These are phyloP conservation scores for Seriola quinqueradiata DNA, from an alignment of 2,113 vertebrate genomes.

Conservation along the genomic window DNA sequence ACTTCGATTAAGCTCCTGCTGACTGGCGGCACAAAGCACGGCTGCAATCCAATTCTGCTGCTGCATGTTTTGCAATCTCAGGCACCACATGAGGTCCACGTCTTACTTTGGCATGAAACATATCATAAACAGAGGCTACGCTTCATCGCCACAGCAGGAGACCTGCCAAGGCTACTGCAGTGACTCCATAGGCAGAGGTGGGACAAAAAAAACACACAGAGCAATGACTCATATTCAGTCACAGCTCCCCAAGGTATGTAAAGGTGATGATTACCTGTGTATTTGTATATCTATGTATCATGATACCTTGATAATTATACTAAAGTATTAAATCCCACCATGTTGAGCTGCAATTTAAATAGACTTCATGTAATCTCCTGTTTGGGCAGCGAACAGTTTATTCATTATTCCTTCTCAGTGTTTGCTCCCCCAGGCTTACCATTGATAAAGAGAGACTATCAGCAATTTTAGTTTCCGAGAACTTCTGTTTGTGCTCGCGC, in stretches of 20 bases:
- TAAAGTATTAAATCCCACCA: slow-evolving; percentile 24
- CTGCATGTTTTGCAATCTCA: slow-evolving; percentile 77
- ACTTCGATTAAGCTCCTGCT: slow-evolving; percentile 81
- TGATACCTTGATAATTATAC: slow-evolving; percentile 25
- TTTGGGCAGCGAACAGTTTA: slow-evolving; percentile 18
- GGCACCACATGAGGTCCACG: slow-evolving; percentile 72
- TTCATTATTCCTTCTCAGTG: slow-evolving; percentile 46
- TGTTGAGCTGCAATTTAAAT: slow-evolving; percentile 52
- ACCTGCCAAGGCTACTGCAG: slow-evolving; percentile 53
- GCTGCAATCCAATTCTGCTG: slow-evolving; percentile 75
- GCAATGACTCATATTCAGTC: slow-evolving; percentile 57
- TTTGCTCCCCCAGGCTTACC: slow-evolving; percentile 36
- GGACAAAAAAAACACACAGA: slow-evolving; percentile 23
- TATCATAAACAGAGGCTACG: slow-evolving; percentile 73
- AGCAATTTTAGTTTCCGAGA: slow-evolving; percentile 32
- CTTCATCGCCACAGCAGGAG: slow-evolving; percentile 61
- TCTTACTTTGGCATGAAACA: slow-evolving; percentile 72
- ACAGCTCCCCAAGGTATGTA: slow-evolving; percentile 25
- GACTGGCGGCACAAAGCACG: slow-evolving; percentile 67
- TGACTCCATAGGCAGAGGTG: slow-evolving; percentile 42
- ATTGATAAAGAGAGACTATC: slow-evolving; percentile 45
- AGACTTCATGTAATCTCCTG: slow-evolving; percentile 31
- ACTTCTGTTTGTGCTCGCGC: neutral
- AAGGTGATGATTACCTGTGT: slow-evolving; percentile 49
- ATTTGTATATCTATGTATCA: slow-evolving; percentile 20